Base-by-base conservation (phyloP, 2,888 invertebrate genomes). In the Pelosia muscerda region DNA sequence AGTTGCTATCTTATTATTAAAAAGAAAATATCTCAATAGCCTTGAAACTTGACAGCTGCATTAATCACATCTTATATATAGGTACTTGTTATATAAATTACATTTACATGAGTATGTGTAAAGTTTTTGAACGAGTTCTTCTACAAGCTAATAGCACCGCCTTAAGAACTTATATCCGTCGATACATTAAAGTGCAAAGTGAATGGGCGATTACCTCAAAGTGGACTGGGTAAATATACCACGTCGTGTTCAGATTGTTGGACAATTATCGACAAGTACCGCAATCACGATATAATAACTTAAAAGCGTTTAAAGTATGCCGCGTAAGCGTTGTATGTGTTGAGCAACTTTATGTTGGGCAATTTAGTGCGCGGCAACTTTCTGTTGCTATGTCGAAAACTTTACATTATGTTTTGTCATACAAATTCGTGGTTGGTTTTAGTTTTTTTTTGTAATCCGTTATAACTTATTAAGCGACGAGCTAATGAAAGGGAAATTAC, bases 201-300 rank as follows among this genome's bases (percentile, higher is more conserved):
- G 86, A 86, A 79, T 76, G 82, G 76, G 69, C 75, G 79, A 84
- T 88, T 88, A 87, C 82, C 68, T 72, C 73, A 69, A 84, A 88
- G 79, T 84, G 82, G 83, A 76, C 81, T 81, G 72, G 74, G 78
- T 83, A 84, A 82, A 83, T 85, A 81, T 77, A 77, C 61, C 77
- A 71, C 67, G 73, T 58, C 74, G 55, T 61, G 58, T 49, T 23
- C 58, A 58, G 66, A 71, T 81, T 79, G 81, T 74, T 75, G 77
- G 77, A 73, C 81, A 81, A 84, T 82, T 83, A 85, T 76, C 73
- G 71, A 11, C 65, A 59, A 72, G 68, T 72, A 66, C 71, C 65
- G 75, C 78, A 77, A 81, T 76, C 81, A 80, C 66, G 67, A 76
- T 67, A 71, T 83, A 83, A 81, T 78, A 74, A 75, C 68, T 76